Evolutionary conservation across 2,888 invertebrate species (phyloP), one percentile per base, ranked within the genome.

Genomic region (Rhyacophila evoluta): DNA sequence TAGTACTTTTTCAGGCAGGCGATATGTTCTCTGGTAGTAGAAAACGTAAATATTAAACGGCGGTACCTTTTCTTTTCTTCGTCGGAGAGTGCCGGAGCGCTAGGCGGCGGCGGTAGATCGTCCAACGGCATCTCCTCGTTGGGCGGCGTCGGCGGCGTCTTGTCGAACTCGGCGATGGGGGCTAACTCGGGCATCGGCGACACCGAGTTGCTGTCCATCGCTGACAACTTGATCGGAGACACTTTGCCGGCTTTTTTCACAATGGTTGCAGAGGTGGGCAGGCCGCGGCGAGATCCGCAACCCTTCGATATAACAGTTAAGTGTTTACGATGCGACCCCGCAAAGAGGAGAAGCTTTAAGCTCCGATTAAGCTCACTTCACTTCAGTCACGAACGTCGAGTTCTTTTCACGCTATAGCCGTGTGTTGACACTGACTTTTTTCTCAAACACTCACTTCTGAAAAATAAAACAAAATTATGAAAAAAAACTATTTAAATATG

Each of bases 161-260:
- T 93, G 85, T 93, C 93, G 84, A 93, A 93, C 88, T 93, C 93
- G 72, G 93, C 93, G 83, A 93, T 93, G 33, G 93, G 93, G 77
- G 93, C 93, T 86, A 92, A 86, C 84, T 92, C 92, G 83, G 92
- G 92, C 92, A 92, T 92, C 81, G 92, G 93, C 15, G 92, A 92
- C 85, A 92, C 92, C 84, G 92, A 92, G 87, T 92, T 92, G 88
- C 91, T 92, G 87, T 92, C 92, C 93, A 92, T 92, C 84, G 89
- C 89, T 82, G 89, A 89, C 86, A 90, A 86, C 88, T 90, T 90
- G 86, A 90, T 89, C 81, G 90, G 90, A 89, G 89, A 89, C 90
- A 90, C 90, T 86, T 90, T 90, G 88, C 74, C 81, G 72, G 81
- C 82, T 19, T 82, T 82, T 78, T 82, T 82, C 19, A 82, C 82